A percentile compares a stretch with the other conserved stretches of the same genome.
Evolutionary conservation across 2,888 invertebrate species (phyloP).

Genomic region (Eupsilia transversa): DNA sequence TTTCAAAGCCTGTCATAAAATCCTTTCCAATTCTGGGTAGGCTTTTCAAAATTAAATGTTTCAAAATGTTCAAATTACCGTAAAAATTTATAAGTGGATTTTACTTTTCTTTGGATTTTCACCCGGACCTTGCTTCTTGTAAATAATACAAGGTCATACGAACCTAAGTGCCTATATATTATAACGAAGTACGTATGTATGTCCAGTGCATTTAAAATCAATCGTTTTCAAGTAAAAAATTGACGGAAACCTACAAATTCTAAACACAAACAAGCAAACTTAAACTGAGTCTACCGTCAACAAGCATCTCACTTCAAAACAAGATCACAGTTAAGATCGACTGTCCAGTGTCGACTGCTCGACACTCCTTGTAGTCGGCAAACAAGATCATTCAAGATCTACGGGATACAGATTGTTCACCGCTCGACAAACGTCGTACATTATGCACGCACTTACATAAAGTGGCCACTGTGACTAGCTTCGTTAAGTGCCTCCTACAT

Average conservation of each 20-base stretch:
- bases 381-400: conserved; percentile 1
- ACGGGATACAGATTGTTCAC: neutral
- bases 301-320: neutral
- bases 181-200: neutral
- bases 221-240: neutral
- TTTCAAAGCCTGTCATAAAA: neutral
- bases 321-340: conserved; percentile 3
- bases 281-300: neutral
- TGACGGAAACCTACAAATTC: neutral
- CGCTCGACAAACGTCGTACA: conserved; percentile 19
- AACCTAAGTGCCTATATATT: neutral
- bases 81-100: neutral
- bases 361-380: neutral
- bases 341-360: neutral
- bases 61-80: conserved; percentile 1
- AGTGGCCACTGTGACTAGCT: conserved; percentile 54
- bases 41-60: conserved; percentile 25
- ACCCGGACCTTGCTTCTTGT: neutral
- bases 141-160: neutral
- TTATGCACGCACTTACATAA: conserved; percentile 53
- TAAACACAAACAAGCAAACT: neutral
- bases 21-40: neutral
- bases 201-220: neutral
- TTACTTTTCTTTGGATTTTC: neutral
- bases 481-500: conserved; percentile 56